A percentile compares a stretch with the other conserved stretches of the same genome.
Conservation (phyloP, 2,888 invertebrate genomes). For the Pantelozetes paolii region DNA sequence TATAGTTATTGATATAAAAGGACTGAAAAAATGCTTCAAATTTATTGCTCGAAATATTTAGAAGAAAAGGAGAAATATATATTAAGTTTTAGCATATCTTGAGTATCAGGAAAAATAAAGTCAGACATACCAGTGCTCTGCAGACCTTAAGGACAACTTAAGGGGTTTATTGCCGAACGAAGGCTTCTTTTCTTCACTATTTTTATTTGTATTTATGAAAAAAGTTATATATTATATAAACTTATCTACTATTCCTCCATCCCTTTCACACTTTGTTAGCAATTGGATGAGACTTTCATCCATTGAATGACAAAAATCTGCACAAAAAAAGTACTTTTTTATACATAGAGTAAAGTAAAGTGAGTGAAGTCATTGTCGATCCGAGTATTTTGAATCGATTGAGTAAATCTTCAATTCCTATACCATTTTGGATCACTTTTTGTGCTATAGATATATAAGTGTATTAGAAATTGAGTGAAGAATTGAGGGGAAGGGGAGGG, state of each 20-base stretch:
- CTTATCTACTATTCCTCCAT: constrained; percentile 12
- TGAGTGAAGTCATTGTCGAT: constrained; percentile 6
- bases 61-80: neutral
- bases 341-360: neutral
- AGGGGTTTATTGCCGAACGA: neutral
- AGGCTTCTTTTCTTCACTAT: neutral
- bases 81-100: constrained; percentile 8
- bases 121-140: constrained; percentile 8
- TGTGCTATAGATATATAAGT: neutral
- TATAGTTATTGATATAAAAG: neutral
- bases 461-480: neutral
- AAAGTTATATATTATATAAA: constrained; percentile 1
- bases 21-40: constrained; percentile 11
- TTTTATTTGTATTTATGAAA: constrained; percentile 4
- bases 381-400: constrained; percentile 5
- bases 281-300: neutral
- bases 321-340: neutral
- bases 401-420: constrained; percentile 7
- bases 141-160: constrained; percentile 13
- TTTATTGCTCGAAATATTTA: neutral
- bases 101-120: neutral
- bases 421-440: neutral
- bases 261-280: constrained; percentile 10
- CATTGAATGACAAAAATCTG: neutral
- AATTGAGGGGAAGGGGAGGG: neutral